Evolutionary conservation across 2,797 vertebrate species (phyloP), one percentile per base, ranked within the genome.

Genomic region (Pampus argenteus): DNA sequence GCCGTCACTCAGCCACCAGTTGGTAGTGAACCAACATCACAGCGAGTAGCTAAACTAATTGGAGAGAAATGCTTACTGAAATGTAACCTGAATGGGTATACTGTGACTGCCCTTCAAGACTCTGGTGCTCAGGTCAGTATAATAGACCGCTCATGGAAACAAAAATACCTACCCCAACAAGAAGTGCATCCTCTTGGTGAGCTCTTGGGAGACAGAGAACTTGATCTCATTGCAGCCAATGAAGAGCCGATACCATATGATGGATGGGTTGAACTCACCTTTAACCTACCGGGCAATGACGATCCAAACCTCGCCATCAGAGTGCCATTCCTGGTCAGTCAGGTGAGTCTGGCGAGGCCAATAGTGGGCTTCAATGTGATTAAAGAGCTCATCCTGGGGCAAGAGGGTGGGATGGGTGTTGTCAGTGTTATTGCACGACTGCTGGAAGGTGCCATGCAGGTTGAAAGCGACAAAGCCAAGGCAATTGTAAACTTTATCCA

Each of bases 401-500:
- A 68, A 5, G 42, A 40, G 22, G 9, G 23, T 50, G 50, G n/a
- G 22, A 28, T 62, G 4, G 50, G 40, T 6, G 23, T 68, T 22
- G 15, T 68, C 3, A 8, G 15, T 18, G 6, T 70, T 2, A 45
- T 70, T 45, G 50, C 20, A 1, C 34, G 29, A 4, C 2, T 81
- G 29, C 28, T 78, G 17, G 47, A 14, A 20, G 26, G 31, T 1
- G 56, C 55, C 44, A 71, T 84, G 70, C 26, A 78, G 28, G 34
- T 68, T 60, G 44, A 61, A 44, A 29, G 1, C 11, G 48, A 75
- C 17, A 45, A 67, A 38, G 71, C 64, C 14, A 60, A 66, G 26
- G 31, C 74, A 23, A 60, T 75, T 63, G 66, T 74, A 23, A 81
- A 62, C 47, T 52, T 74, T 34, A 6, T 74, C 17, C 72, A 69